Conservation (phyloP, 2,888 invertebrate genomes). For the Netelia fuscicornis region DNA sequence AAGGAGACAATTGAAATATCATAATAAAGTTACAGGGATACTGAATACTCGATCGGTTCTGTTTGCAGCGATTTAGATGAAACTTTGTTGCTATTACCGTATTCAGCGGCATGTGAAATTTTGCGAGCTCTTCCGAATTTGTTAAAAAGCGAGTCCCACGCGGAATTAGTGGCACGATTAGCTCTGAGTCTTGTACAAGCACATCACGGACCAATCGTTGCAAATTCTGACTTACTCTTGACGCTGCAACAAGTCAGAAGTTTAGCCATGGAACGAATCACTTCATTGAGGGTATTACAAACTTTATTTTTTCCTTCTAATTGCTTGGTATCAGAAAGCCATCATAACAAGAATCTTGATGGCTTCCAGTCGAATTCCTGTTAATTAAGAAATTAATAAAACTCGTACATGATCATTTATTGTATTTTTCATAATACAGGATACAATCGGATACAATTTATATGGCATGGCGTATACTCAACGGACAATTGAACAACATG, state of each 20-base stretch:
- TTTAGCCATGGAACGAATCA: conserved; percentile 86
- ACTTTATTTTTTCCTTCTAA: conserved; percentile 70
- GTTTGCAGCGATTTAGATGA: conserved; percentile 94
- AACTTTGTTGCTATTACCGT: conserved; percentile 93
- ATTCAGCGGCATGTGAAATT: conserved; percentile 92
- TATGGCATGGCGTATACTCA: conserved; percentile 92
- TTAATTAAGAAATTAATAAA: not conserved
- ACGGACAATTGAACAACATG: conserved; percentile 90
- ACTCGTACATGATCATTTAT: not conserved
- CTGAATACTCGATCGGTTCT: conserved; percentile 35
- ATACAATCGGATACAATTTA: conserved; percentile 93
- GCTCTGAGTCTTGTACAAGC: conserved; percentile 91
- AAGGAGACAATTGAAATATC: conserved; percentile 25
- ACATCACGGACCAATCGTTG: conserved; percentile 92
- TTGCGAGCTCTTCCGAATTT: conserved; percentile 90
- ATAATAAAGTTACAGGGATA: not conserved
- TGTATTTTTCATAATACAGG: conserved; percentile 86
- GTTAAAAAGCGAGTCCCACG: conserved; percentile 88
- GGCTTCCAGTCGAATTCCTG: not conserved
- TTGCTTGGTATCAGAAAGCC: conserved; percentile 19
- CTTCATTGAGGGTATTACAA: conserved; percentile 87
- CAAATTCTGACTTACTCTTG: conserved; percentile 89
- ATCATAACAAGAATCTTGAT: too few relatives aligned
- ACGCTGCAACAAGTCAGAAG: conserved; percentile 88
- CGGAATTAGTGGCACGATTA: conserved; percentile 92